Base-by-base conservation (phyloP, 2,797 vertebrate species). In the Lindbergichthys nudifrons region DNA sequence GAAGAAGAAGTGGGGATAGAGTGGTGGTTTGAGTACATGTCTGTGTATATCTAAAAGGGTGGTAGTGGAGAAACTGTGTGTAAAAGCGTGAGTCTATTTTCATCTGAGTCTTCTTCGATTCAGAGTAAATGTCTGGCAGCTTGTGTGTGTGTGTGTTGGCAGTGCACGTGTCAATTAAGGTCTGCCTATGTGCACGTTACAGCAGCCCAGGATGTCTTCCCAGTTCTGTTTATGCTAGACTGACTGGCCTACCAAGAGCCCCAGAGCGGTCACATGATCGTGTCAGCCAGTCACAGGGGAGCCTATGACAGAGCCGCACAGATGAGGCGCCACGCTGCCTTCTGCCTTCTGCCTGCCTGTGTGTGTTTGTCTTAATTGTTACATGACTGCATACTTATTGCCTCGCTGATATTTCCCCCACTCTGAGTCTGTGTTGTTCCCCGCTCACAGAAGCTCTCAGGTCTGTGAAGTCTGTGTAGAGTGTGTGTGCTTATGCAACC, bases 241-340 rank as follows among this genome's bases (percentile, higher is more conserved):
- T 80, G 81, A 50, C 79, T 87, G 89, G 89, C 89, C 85, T 76
- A 66, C 63, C 15, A 46, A 81, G 70, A n/a, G 66, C 47, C 83
- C 79, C 66, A 42, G 64, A 87, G 88, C 75, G 10, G 79, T 88
- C 87, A 86, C 80, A 79, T 90, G 82, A 87, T 84, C 42, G 48
- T 47, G 63, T 77, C 14, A 78, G 76, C 75, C 56, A 60, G 74
- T 84, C 89, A 69, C 75, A 77, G 2, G 75, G 70, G 76, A 81
- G 46, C 58, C 66, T 21, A 77, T 0, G 48, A 77, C 57, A 48
- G 69, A 68, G 70, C 75, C 19, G 77, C 71, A 60, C 85, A 87
- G 77, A 83, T 79, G 80, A 86, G 83, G 47, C 41, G 11, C 65
- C 73, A 46, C 61, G 67, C 73, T 75, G 75, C 73, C 71, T 71